Base-by-base conservation (phyloP, 64 coral and sea anemone genomes). In the Montipora cactus region DNA sequence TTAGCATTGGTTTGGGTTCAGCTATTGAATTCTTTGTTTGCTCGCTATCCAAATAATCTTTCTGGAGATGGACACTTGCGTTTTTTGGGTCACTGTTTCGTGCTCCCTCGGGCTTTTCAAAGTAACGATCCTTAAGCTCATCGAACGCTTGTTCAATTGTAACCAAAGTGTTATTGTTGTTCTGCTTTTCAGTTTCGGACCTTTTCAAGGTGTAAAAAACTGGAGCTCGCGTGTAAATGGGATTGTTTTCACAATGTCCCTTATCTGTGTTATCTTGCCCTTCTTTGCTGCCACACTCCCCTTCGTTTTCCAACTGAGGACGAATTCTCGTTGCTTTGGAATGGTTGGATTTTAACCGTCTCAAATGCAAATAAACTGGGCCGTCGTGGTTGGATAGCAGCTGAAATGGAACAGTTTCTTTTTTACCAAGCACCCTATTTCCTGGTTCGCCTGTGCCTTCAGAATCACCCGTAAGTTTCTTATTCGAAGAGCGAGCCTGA, bases 81-180 rank as follows among this genome's bases (percentile, higher is more conserved):
- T 15, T 47, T 9, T 12, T 10, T 76, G 74, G 12, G 37, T 37
- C 37, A 37, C 37, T 37, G 2, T 49, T 14, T 13, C 76, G 6
- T 15, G 46, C 8, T 49, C 45, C 49, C 28, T 47, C 46, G 7
- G 45, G 10, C 16, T 16, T 47, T 19, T 78, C 16, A 49, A 78
- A 46, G 47, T 78, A 78, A 14, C 76, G 76, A 5, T 14, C 76
- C 76, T 78, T 46, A 7, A 78, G 44, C 7, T 78, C 14, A 10
- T 78, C 76, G 14, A 78, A 78, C 46, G 46, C 76, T 78, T 78
- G 76, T 6, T 49, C 76, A 49, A 78, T 78, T 78, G 76, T 78
- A 4, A 49, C 49, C 45, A 16, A 19, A 19, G 76, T 2, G 3
- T 78, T 50, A 10, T 78, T 78, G 76, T 78, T 78, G 46, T 78